These are phyloP conservation scores for Microcebus tavaratra DNA, from an alignment of 2,113 vertebrate species.

Conservation along the genomic window DNA sequence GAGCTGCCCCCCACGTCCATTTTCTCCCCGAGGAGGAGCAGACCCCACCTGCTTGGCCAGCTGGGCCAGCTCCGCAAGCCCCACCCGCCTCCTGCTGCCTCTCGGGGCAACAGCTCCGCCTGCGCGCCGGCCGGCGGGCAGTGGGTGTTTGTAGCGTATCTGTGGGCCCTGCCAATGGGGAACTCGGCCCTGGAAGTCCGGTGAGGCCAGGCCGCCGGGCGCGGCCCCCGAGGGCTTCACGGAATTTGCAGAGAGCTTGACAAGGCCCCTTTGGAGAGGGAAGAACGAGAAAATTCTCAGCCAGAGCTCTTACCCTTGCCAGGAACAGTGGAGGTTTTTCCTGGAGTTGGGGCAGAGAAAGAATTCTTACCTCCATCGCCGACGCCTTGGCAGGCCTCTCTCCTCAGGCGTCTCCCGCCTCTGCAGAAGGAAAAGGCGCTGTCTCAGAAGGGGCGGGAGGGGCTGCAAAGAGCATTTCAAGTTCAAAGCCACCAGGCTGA, in stretches of 20 bases:
- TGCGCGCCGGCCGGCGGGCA: no score
- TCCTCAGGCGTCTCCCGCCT: constrained; percentile 90
- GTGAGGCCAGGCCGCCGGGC: background rate
- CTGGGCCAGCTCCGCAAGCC: no score
- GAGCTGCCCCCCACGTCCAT: no score
- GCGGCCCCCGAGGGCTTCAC: background rate
- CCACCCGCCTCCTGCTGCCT: no score
- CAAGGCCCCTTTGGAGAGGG: background rate
- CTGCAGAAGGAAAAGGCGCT: constrained; percentile 91
- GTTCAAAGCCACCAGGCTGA: constrained; percentile 93
- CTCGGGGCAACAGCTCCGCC: no score
- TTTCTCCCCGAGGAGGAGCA: no score
- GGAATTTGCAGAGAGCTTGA: background rate
- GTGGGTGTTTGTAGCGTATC: background rate
- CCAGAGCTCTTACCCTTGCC: background rate
- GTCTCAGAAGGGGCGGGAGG: constrained; percentile 82
- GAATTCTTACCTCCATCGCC: constrained; percentile 87
- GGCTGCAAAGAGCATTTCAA: constrained; percentile 84
- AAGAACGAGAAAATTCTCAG: background rate
- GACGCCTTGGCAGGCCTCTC: constrained; percentile 86
- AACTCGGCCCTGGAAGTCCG: background rate
- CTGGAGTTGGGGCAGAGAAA: constrained; percentile 93
- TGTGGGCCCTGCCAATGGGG: background rate
- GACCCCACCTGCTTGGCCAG: no score
- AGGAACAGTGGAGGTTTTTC: constrained; percentile 88